Evolutionary conservation across 2,888 invertebrate species (phyloP), one percentile per base, ranked within the genome.

Genomic region (Perithous albicinctus): DNA sequence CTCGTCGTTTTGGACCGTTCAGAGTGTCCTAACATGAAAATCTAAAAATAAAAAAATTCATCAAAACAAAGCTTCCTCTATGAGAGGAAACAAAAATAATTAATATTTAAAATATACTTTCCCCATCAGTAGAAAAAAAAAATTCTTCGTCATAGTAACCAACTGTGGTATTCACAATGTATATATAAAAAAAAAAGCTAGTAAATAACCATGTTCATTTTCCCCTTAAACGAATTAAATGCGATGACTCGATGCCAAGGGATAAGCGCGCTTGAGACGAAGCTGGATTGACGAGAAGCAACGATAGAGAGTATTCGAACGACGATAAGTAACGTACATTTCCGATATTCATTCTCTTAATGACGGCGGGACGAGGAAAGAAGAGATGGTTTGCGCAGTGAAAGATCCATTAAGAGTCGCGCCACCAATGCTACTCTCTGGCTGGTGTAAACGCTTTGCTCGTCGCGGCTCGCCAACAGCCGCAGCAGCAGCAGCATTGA

Each of bases 271-370:
- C 46, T 80, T 67, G 51, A 48, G 59, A 48, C 32, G 61, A 69
- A 54, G 69, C 73, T n/a, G 26, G 54, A 4, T 29, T 38, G 38
- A 66, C 43, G 69, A 29, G 32, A 38, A 23, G 38, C 26, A 73
- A 7, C 59, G 67, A 61, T 29, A 4, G 64, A 82, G 74, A 73
- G 32, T 78, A 69, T 78, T 70, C 70, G 78, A 66, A 59, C 46
- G 23, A 73, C 78, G 56, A 78, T 82, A 82, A 80, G 82, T 80
- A 80, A 84, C 82, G 70, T 73, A 64, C 69, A 70, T 82, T 81
- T 82, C 76, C 78, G 78, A 78, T 78, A 78, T 78, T 81, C 82
- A 78, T 81, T 78, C 82, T 82, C 63, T 82, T 78, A 82, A 76
- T 78, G 78, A 78, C 48, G 64, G 56, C 43, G 73, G 78, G 54